Conservation (phyloP, 2,888 invertebrate species). For the Brenthis ino region DNA sequence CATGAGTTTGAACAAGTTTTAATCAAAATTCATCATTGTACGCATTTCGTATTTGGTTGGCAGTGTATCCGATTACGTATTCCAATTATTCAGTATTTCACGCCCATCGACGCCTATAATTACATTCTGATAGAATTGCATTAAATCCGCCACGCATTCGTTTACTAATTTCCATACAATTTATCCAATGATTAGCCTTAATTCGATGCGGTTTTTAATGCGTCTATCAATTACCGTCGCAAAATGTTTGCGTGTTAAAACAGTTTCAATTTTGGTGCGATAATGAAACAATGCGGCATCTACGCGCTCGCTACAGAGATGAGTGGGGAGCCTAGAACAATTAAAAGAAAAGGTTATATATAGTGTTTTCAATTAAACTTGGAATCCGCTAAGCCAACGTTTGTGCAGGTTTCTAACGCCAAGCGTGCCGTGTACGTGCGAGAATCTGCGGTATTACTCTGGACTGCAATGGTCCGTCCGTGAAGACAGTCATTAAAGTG, state of each 20-base stretch:
- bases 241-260: constrained; percentile 35
- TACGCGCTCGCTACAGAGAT: constrained; percentile 38
- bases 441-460: constrained; percentile 63
- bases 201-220: constrained; percentile 59
- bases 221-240: constrained; percentile 50
- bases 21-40: constrained; percentile 42
- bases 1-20: constrained; percentile 32
- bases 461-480: constrained; percentile 50
- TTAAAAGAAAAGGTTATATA: constrained; percentile 71
- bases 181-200: constrained; percentile 75
- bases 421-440: constrained; percentile 54
- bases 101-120: constrained; percentile 75
- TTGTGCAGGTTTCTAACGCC: constrained; percentile 59
- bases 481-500: constrained; percentile 64
- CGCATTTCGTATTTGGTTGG: constrained; percentile 44
- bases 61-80: constrained; percentile 53
- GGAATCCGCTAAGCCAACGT: constrained; percentile 65
- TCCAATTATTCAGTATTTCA: constrained; percentile 76
- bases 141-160: constrained; percentile 68
- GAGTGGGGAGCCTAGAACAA: constrained; percentile 50
- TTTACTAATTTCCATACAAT: constrained; percentile 74
- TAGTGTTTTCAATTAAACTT: constrained; percentile 77
- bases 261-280: constrained; percentile 39
- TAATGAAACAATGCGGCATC: constrained; percentile 42
- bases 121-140: constrained; percentile 75